Percentiles rank a stretch among this genome's conserved stretches.
phyloP scores from a whole-genome alignment of 2,797 vertebrate genomes.

The Lagocephalus sceleratus region DNA sequence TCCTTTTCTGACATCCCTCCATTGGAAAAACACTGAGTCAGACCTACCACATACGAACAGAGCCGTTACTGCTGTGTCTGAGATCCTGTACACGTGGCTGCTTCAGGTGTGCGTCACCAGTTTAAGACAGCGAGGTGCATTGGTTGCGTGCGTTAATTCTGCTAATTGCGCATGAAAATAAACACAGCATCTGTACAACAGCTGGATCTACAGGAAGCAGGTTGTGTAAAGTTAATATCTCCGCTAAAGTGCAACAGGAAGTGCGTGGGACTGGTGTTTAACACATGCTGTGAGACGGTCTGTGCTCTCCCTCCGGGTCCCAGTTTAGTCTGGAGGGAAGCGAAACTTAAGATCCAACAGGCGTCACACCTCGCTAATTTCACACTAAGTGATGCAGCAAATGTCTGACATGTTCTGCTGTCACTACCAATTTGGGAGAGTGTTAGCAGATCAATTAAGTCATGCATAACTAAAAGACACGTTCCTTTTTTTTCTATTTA shows the following conservation, averaged over 20 bases:
- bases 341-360: constrained; percentile 49
- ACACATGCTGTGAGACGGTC: constrained; percentile 57
- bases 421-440: constrained; percentile 9
- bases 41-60: constrained; percentile 16
- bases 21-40: constrained; percentile 61
- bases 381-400: constrained; percentile 18
- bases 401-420: constrained; percentile 13
- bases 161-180: constrained; percentile 44
- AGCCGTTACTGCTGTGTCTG: too few species aligned
- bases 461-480: too few species aligned
- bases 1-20: constrained; percentile 29
- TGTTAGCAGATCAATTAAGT: constrained; percentile 5
- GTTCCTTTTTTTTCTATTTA: too few species aligned
- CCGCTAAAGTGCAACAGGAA: constrained; percentile 66
- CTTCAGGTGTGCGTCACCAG: too few species aligned
- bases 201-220: constrained; percentile 44
- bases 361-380: constrained; percentile 16
- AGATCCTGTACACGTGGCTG: too few species aligned
- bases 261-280: constrained; percentile 40
- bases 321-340: constrained; percentile 49
- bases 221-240: constrained; percentile 56
- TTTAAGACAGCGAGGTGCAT: too few species aligned
- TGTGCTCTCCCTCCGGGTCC: constrained; percentile 61
- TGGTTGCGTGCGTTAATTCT: neutral
- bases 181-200: constrained; percentile 73